Percentiles rank a stretch among this genome's conserved stretches.
Evolutionary conservation across 2,113 vertebrate genomes (phyloP).

Genomic region (Oreochromis tanganicae): DNA sequence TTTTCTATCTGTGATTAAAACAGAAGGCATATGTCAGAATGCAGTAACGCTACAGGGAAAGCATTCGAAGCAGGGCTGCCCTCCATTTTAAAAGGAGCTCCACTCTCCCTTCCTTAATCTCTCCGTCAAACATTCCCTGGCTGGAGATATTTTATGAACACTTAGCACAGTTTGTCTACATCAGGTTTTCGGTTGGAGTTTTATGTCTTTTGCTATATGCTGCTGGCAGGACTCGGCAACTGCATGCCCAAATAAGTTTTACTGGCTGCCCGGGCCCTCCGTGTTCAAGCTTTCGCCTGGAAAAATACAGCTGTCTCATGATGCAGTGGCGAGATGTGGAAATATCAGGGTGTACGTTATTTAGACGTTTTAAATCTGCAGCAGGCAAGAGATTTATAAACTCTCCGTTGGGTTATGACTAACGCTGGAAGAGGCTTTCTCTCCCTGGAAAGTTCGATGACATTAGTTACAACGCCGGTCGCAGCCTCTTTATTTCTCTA

Average conservation of each 20-base stretch:
- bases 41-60: neutral
- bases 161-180: slow-evolving; percentile 56
- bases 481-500: neutral
- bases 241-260: slow-evolving; percentile 42
- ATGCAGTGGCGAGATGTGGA: slow-evolving; percentile 44
- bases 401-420: neutral
- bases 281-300: slow-evolving; percentile 25
- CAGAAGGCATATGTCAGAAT: neutral
- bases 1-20: neutral
- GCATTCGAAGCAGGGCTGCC: neutral
- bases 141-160: slow-evolving; percentile 41
- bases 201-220: slow-evolving; percentile 26
- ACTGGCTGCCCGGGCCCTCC: slow-evolving; percentile 27
- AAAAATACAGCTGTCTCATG: slow-evolving; percentile 51
- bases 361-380: slow-evolving; percentile 37
- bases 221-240: slow-evolving; percentile 10
- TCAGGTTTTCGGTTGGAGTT: slow-evolving; percentile 22
- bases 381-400: slow-evolving; percentile 49
- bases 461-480: slow-evolving; percentile 15
- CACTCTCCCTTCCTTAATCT: neutral
- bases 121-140: slow-evolving; percentile 13
- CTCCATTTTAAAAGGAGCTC: neutral
- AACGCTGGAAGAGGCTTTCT: slow-evolving; percentile 20
- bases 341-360: slow-evolving; percentile 44
- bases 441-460: slow-evolving; percentile 28